Evolutionary conservation across 2,113 vertebrate species (phyloP).

Genomic region (Gymnobelideus leadbeateri): DNA sequence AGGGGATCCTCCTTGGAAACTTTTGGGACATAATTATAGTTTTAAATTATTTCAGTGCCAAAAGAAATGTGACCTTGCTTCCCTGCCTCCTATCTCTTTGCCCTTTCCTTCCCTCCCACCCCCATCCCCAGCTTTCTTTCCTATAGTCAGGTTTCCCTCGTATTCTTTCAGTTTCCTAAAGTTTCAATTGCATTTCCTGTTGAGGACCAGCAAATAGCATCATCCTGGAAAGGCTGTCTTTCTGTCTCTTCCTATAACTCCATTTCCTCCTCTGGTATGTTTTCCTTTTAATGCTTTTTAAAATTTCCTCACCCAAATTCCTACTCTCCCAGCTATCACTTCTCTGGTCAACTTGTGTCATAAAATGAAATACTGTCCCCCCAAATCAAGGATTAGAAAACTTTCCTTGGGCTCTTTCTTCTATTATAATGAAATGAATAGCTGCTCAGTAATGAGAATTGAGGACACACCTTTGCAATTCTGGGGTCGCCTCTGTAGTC

Average conservation of each 20-base stretch:
- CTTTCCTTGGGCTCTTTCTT: not conserved
- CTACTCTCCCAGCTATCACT: not conserved
- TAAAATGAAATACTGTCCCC: not conserved
- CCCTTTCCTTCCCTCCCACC: constrained; percentile 38
- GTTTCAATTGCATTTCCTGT: constrained; percentile 59
- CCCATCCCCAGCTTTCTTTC: constrained; percentile 46
- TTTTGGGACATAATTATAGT: constrained; percentile 76
- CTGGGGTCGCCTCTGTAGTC: not conserved
- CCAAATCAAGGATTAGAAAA: not conserved
- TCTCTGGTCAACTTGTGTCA: not conserved
- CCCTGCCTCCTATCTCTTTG: constrained; percentile 4
- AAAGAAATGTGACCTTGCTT: constrained; percentile 75
- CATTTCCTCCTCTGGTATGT: constrained; percentile 72
- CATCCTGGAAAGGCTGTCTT: constrained; percentile 70
- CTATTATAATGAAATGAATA: not conserved
- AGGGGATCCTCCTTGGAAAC: constrained; percentile 78
- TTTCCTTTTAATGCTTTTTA: constrained; percentile 59
- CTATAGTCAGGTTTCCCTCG: constrained; percentile 69
- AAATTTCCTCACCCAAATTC: constrained; percentile 37
- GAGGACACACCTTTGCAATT: not conserved
- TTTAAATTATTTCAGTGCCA: constrained; percentile 74
- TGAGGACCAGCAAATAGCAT: constrained; percentile 44
- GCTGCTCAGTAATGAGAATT: not conserved
- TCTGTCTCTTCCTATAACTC: constrained; percentile 64
- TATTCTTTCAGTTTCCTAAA: constrained; percentile 71